Evolutionary conservation across 2,797 vertebrate species (phyloP).

Genomic region (Orestias chungarensis): DNA sequence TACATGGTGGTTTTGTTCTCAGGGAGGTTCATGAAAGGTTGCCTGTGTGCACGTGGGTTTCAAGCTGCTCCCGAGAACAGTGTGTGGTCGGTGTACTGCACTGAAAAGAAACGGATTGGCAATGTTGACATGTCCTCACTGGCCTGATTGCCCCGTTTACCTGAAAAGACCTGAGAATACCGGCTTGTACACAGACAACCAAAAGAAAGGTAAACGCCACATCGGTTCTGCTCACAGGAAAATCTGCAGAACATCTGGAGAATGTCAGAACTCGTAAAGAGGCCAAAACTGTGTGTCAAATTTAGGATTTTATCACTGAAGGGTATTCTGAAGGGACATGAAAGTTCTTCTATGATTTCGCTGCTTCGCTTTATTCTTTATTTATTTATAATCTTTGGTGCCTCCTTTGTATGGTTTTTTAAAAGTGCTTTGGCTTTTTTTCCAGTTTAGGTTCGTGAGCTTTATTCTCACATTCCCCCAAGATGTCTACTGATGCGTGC

Average conservation of each 20-base stretch:
- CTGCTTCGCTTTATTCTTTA: no score
- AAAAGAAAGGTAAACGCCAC: not conserved
- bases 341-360: no score
- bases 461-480: no score
- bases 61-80: conserved; percentile 27
- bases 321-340: no score
- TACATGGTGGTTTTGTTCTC: conserved; percentile 13
- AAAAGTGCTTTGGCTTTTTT: no score
- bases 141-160: conserved; percentile 66
- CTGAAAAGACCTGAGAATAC: conserved; percentile 44
- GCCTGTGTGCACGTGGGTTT: not conserved
- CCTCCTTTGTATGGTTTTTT: no score
- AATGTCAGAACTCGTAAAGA: not conserved
- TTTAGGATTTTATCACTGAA: no score
- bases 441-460: no score
- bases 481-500: not conserved
- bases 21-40: not conserved
- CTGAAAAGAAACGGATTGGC: conserved; percentile 29
- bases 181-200: conserved; percentile 2
- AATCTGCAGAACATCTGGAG: not conserved
- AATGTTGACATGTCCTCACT: conserved; percentile 64
- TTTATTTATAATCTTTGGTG: no score
- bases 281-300: no score
- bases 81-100: conserved; percentile 28
- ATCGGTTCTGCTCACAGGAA: not conserved